Evolutionary conservation across 2,888 invertebrate genomes (phyloP), one percentile per base, ranked within the genome.

Genomic region (Drosophila glabriapex): DNA sequence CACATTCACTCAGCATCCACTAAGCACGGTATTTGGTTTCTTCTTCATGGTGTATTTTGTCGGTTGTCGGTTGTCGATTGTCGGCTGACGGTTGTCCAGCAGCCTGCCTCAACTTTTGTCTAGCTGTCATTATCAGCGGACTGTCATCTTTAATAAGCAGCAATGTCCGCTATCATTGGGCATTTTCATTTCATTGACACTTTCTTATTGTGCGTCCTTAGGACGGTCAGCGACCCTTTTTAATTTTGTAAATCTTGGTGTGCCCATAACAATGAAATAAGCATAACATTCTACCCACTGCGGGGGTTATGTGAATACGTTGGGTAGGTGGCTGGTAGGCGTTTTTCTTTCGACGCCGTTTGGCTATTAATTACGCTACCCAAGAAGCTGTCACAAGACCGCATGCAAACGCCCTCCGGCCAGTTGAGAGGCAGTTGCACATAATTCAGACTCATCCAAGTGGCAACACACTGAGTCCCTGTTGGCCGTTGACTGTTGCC

Each of bases 141-240:
- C 81, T 90, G 85, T 88, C 91, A 88, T 91, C 88, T 91, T 88
- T 91, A 90, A 88, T 90, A 90, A 91, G 86, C 87, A 73, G 78
- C 83, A 77, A 85, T 85, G 90, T 80, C 76, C 76, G 83, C 81
- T 88, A 88, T 88, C 91, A 79, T 76, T 54, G 46, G 31, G 75
- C 77, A 71, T 90, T 88, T 91, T 80, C 83, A 77, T 88, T 85
- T 76, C 90, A 88, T 88, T 91, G 88, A 88, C 91, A 91, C 91
- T 80, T 90, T 85, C 83, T 77, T 78, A 83, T 85, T 88, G 80
- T 62, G 54, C 59, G 52, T 68, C 71, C 54, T 19, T 29, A 41
- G 68, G 69, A 83, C 73, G 84, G 79, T 78, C 82, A 71, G 73
- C 91, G 91, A 90, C 91, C 91, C 91, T 90, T 89, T 91, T 91